Percentiles rank a stretch among this genome's conserved stretches.
Evolutionary conservation across 2,888 invertebrate species (phyloP).

Genomic region (Nomada hirtipes): DNA sequence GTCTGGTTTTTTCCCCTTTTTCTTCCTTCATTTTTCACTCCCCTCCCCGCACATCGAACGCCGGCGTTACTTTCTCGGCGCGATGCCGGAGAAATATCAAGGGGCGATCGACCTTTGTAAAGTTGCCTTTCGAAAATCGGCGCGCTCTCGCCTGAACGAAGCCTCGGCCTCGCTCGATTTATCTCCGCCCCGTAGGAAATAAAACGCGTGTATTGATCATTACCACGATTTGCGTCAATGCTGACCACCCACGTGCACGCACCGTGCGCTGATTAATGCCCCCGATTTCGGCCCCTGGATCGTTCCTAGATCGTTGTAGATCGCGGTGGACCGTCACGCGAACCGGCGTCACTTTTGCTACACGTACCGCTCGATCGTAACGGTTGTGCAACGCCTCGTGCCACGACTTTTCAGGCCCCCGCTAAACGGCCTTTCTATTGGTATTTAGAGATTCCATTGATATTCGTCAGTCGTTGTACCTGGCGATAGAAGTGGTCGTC

Average conservation of each 20-base stretch:
- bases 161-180: slow-evolving; percentile 72
- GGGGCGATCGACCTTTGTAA: slow-evolving; percentile 68
- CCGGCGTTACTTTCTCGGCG: slow-evolving; percentile 63
- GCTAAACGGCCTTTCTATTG: slow-evolving; percentile 45
- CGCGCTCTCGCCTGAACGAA: slow-evolving; percentile 50
- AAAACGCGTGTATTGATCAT: slow-evolving; percentile 47
- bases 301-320: slow-evolving; percentile 64
- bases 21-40: neutral
- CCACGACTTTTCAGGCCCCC: slow-evolving; percentile 54
- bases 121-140: slow-evolving; percentile 71
- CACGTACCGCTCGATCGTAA: slow-evolving; percentile 57
- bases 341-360: slow-evolving; percentile 61
- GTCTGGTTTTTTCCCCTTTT: neutral
- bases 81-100: slow-evolving; percentile 48
- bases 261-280: slow-evolving; percentile 70
- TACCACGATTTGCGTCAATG: slow-evolving; percentile 71
- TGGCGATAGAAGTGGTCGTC: slow-evolving; percentile 2
- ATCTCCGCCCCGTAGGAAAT: slow-evolving; percentile 37
- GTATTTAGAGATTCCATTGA: slow-evolving; percentile 52
- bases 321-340: slow-evolving; percentile 61
- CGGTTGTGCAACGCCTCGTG: slow-evolving; percentile 63
- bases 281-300: slow-evolving; percentile 67
- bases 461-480: slow-evolving; percentile 28
- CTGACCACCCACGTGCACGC: slow-evolving; percentile 70
- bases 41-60: neutral